Conservation (phyloP, 37 sponge, comb jelly and placozoan genomes). For the Ianthella basta region DNA sequence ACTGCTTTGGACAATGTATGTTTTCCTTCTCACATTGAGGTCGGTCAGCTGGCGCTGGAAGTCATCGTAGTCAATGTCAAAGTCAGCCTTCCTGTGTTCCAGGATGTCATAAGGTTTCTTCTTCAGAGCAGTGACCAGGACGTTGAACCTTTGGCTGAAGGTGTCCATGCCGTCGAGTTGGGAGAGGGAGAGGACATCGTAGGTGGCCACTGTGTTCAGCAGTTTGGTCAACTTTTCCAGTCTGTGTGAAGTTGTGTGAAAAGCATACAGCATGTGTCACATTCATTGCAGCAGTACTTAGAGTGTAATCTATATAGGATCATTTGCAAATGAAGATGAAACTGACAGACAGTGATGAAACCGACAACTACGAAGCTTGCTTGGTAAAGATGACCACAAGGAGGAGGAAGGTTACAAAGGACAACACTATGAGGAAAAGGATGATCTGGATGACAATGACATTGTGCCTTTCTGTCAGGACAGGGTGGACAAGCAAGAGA, state of each 20-base stretch:
- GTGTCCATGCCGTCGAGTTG: constrained; percentile 93
- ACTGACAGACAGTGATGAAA: too few relatives aligned
- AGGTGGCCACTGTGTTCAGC: constrained; percentile 73
- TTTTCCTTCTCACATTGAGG: constrained; percentile 48
- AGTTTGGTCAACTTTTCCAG: constrained; percentile 78
- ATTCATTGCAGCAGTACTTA: background rate
- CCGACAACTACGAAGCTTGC: too few relatives aligned
- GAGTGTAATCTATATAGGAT: too few relatives aligned
- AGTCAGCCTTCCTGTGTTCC: constrained; percentile 84
- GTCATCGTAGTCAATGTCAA: constrained; percentile 93
- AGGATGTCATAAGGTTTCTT: constrained; percentile 93
- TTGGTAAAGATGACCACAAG: too few relatives aligned
- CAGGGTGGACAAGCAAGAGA: too few relatives aligned
- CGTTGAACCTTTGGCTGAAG: constrained; percentile 71
- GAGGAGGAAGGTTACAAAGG: too few relatives aligned
- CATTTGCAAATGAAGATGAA: too few relatives aligned
- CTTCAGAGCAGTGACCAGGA: constrained; percentile 79
- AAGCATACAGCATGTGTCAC: background rate
- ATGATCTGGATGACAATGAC: too few relatives aligned
- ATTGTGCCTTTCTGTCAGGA: too few relatives aligned
- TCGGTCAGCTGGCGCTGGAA: constrained; percentile 76
- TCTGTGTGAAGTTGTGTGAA: constrained; percentile 12
- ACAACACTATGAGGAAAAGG: too few relatives aligned
- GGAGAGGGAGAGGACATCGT: constrained; percentile 78
- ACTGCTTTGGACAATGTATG: too few relatives aligned